Conservation (phyloP, 2,797 vertebrate species). For the Alectoris magna region DNA sequence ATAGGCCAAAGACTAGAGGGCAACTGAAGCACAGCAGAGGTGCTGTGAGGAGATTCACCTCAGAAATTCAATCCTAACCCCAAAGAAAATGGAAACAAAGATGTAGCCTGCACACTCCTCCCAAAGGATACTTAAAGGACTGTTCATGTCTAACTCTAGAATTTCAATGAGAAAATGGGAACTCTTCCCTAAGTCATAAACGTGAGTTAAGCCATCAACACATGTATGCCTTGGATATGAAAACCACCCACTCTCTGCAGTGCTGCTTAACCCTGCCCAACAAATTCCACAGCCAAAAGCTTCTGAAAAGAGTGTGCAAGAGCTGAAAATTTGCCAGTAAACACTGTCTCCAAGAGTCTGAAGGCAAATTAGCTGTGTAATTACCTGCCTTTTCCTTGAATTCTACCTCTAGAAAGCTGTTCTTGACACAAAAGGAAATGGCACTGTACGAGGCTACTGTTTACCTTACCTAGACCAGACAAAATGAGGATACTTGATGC, state of each 20-base stretch:
- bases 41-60: background rate
- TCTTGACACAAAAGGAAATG: background rate
- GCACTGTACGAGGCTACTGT: background rate
- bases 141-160: background rate
- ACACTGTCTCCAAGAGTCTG: background rate
- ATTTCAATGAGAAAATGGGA: background rate
- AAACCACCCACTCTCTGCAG: background rate
- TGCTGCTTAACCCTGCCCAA: background rate
- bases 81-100: background rate
- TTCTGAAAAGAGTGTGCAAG: background rate
- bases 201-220: background rate
- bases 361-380: constrained; percentile 49
- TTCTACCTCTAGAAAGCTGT: constrained; percentile 14
- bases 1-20: background rate
- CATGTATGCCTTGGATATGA: background rate
- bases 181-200: background rate
- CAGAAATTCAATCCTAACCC: background rate
- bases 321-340: constrained; percentile 25
- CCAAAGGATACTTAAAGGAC: background rate
- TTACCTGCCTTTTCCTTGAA: constrained; percentile 15
- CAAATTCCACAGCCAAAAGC: constrained; percentile 10
- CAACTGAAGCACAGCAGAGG: background rate
- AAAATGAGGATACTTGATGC: background rate
- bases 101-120: background rate
- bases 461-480: constrained; percentile 7